These are phyloP conservation scores for Litocranius walleri DNA, from an alignment of 2,113 vertebrate species.

Conservation along the genomic window DNA sequence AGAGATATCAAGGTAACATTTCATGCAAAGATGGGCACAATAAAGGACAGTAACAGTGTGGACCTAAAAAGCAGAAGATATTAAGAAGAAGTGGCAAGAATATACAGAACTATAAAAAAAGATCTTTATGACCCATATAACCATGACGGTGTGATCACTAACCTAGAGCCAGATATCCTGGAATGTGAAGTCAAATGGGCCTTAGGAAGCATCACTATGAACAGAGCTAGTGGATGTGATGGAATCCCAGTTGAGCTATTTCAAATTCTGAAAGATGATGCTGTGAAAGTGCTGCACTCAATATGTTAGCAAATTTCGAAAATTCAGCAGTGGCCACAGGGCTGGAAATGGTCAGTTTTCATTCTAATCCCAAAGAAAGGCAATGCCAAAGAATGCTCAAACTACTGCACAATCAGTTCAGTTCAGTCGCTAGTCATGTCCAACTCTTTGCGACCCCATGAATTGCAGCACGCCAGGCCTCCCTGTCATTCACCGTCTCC, in stretches of 20 bases:
- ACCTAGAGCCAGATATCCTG: not conserved
- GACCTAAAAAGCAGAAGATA: not conserved
- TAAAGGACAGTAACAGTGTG: not conserved
- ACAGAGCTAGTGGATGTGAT: not conserved
- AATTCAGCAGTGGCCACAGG: not conserved
- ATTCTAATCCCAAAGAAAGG: not conserved
- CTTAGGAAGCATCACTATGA: not conserved
- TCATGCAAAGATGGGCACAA: not conserved
- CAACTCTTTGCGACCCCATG: no score
- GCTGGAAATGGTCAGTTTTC: not conserved
- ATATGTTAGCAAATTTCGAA: not conserved
- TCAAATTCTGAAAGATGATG: not conserved
- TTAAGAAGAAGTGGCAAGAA: not conserved
- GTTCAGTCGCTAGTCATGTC: no score
- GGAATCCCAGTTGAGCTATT: not conserved
- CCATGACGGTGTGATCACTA: not conserved
- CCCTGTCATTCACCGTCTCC: no score
- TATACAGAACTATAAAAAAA: not conserved
- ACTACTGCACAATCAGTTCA: not conserved
- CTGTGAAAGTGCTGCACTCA: not conserved
- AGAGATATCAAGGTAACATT: not conserved
- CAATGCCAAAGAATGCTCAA: not conserved
- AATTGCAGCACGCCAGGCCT: no score
- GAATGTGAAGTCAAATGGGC: not conserved
- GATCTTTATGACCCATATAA: not conserved